phyloP scores from a whole-genome alignment of 2,888 invertebrate genomes.

The Parnassius smintheus region DNA sequence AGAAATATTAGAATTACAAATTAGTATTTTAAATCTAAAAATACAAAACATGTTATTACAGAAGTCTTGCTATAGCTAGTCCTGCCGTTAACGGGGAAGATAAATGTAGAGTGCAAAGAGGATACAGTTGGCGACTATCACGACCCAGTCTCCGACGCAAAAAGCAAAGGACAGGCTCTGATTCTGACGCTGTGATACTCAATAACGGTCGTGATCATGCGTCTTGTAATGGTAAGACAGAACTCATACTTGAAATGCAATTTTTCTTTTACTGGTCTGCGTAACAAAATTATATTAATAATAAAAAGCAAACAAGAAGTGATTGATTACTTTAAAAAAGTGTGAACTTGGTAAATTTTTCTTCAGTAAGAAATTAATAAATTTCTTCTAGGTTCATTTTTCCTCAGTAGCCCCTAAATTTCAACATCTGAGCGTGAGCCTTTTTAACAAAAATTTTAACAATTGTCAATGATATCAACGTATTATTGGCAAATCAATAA shows the following conservation, averaged over 20 bases:
- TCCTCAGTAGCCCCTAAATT: no score
- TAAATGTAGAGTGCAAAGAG: slow-evolving; percentile 83
- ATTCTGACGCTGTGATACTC: slow-evolving; percentile 82
- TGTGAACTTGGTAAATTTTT: no score
- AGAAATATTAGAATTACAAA: background rate
- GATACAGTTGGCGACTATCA: slow-evolving; percentile 88
- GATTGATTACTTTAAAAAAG: no score
- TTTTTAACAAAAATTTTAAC: no score
- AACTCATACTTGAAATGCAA: background rate
- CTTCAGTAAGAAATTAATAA: no score
- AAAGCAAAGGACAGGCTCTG: slow-evolving; percentile 80
- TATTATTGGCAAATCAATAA: no score
- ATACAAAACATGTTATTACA: slow-evolving; percentile 33
- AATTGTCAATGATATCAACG: no score
- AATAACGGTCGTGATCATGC: slow-evolving; percentile 88
- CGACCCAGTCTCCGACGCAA: slow-evolving; percentile 87
- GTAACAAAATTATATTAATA: no score
- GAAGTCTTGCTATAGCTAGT: slow-evolving; percentile 60
- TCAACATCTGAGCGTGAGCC: no score
- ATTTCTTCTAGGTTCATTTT: no score
- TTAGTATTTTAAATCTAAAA: background rate
- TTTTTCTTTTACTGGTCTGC: no score
- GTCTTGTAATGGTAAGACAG: slow-evolving; percentile 84
- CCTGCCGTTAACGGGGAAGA: slow-evolving; percentile 58
- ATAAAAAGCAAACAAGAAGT: no score